Percentiles rank a stretch among this genome's conserved stretches.
Conservation (phyloP, 23 tunicate genomes). For the Styela clava region DNA sequence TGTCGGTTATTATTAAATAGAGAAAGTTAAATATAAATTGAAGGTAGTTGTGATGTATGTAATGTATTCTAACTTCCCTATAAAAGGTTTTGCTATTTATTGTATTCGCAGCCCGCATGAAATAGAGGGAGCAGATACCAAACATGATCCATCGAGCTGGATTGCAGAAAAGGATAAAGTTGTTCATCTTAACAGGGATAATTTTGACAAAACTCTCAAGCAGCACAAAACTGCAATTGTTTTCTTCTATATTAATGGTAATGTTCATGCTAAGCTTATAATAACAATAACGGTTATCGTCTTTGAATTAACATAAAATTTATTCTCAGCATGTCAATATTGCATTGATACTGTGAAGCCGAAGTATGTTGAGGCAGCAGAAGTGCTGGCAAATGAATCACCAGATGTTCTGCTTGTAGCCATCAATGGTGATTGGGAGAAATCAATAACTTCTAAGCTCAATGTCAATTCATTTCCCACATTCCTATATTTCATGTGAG, state of each 20-base stretch:
- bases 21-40: too few species aligned
- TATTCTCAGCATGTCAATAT: conserved; percentile 50
- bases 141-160: conserved; percentile 30
- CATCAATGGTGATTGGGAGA: conserved; percentile 62
- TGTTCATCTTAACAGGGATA: conserved; percentile 59
- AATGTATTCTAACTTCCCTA: too few species aligned
- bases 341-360: conserved; percentile 71
- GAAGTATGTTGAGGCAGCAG: conserved; percentile 70
- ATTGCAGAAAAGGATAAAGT: conserved; percentile 52
- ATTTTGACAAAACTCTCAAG: conserved; percentile 43
- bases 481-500: conserved; percentile 71
- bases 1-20: too few species aligned
- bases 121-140: conserved; percentile 4
- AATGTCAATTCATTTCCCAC: conserved; percentile 68
- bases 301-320: neutral
- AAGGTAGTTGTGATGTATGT: too few species aligned
- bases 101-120: conserved; percentile 10
- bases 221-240: conserved; percentile 53
- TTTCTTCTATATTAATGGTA: conserved; percentile 83
- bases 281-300: neutral
- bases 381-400: conserved; percentile 15
- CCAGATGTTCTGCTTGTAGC: conserved; percentile 40
- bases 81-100: too few species aligned
- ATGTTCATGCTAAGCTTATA: neutral
- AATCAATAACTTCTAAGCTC: conserved; percentile 29